phyloP scores from a whole-genome alignment of 2,888 invertebrate species.

The Schrankia costaestrigalis region DNA sequence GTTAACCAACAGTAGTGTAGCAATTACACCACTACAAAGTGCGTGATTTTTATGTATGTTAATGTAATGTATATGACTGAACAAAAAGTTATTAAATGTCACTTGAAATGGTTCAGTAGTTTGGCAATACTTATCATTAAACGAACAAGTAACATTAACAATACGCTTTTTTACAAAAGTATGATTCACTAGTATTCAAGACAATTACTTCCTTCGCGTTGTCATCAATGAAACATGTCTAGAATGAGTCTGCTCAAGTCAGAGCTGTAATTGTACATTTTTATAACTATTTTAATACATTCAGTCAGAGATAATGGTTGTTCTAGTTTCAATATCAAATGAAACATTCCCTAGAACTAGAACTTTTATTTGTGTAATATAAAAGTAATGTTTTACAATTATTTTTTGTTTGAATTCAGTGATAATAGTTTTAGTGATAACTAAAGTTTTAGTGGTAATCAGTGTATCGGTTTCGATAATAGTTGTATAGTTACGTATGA shows the following conservation, averaged over 20 bases:
- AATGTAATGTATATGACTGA: slow-evolving; percentile 5
- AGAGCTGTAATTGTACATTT: slow-evolving; percentile 2
- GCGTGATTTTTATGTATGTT: too few species aligned
- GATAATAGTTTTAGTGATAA: too few species aligned
- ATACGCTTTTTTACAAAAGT: slow-evolving; percentile 34
- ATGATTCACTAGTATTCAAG: slow-evolving; percentile 36
- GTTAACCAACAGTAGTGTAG: too few species aligned
- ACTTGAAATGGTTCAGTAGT: slow-evolving; percentile 4
- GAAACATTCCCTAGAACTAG: too few species aligned
- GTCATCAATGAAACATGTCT: slow-evolving; percentile 34
- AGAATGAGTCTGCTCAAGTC: slow-evolving; percentile 14
- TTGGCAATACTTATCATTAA: slow-evolving; percentile 2
- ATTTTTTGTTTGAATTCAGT: too few species aligned
- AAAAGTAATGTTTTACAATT: too few species aligned
- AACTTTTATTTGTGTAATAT: too few species aligned
- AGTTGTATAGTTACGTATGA: too few species aligned
- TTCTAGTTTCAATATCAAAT: slow-evolving; percentile 11
- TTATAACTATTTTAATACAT: slow-evolving; percentile 3
- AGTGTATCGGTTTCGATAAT: too few species aligned
- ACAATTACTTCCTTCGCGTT: slow-evolving; percentile 41
- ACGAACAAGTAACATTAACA: slow-evolving; percentile 15
- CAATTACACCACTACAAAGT: too few species aligned
- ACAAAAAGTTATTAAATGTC: slow-evolving; percentile 9
- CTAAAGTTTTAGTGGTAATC: too few species aligned
- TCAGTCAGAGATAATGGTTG: slow-evolving; percentile 8